These are phyloP conservation scores for Craseonycteris thonglongyai DNA, from an alignment of 2,113 vertebrate species.

Conservation along the genomic window DNA sequence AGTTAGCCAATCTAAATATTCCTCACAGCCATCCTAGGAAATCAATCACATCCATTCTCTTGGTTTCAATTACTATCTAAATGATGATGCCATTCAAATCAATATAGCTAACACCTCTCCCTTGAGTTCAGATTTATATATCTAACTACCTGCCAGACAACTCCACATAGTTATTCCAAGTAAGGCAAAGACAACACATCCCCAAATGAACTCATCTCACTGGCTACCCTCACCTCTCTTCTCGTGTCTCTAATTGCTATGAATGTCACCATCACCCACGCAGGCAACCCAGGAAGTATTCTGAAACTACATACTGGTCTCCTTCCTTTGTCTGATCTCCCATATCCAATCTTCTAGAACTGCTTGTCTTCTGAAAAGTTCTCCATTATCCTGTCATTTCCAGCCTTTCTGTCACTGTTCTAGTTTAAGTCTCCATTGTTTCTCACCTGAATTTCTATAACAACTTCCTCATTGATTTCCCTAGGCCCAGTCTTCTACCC, in stretches of 20 bases:
- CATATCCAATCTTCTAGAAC: not conserved
- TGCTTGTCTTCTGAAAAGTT: not conserved
- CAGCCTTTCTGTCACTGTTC: not conserved
- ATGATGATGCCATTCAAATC: not conserved
- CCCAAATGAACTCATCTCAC: not conserved
- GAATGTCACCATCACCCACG: not conserved
- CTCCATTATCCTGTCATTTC: not conserved
- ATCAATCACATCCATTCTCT: not conserved
- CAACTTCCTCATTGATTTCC: not conserved
- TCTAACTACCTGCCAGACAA: not conserved
- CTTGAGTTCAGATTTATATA: not conserved
- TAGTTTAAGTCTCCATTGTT: not conserved
- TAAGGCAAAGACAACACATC: not conserved
- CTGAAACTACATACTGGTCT: not conserved
- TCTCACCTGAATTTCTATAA: not conserved
- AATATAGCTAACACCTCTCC: not conserved
- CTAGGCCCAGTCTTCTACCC: not conserved
- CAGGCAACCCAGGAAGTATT: not conserved
- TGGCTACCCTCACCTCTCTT: not conserved
- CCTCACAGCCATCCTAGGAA: not conserved
- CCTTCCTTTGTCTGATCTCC: not conserved
- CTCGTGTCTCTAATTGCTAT: not conserved
- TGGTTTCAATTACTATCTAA: not conserved
- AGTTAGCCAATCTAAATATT: not conserved
- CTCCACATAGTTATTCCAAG: not conserved